Percentiles rank a stretch among this genome's conserved stretches.
These are phyloP conservation scores for Catocala fraxini DNA, from an alignment of 2,888 invertebrate genomes.

Conservation along the genomic window DNA sequence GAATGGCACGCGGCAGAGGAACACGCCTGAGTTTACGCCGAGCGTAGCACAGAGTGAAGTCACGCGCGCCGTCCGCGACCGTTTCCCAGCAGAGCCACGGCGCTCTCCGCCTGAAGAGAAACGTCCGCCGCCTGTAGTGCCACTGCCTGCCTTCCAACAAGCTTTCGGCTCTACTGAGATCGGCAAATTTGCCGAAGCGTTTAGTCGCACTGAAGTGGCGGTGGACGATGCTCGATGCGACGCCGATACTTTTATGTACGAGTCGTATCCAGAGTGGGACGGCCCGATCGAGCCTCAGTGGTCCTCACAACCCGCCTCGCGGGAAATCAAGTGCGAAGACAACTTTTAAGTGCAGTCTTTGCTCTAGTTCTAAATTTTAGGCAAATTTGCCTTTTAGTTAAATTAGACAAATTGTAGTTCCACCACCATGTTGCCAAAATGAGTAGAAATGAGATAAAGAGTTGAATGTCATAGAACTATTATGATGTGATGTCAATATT, in stretches of 20 bases:
- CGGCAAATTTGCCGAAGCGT: slow-evolving; percentile 93
- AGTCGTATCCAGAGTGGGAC: slow-evolving; percentile 81
- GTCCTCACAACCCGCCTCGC: slow-evolving; percentile 72
- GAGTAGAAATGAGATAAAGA: slow-evolving; percentile 70
- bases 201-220: slow-evolving; percentile 87
- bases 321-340: slow-evolving; percentile 84
- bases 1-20: slow-evolving; percentile 56
- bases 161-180: slow-evolving; percentile 95
- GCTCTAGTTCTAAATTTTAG: slow-evolving; percentile 72
- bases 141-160: slow-evolving; percentile 94
- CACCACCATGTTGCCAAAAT: slow-evolving; percentile 87
- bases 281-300: slow-evolving; percentile 74
- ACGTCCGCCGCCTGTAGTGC: slow-evolving; percentile 82
- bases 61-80: slow-evolving; percentile 58
- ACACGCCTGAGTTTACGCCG: slow-evolving; percentile 60
- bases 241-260: slow-evolving; percentile 76
- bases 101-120: slow-evolving; percentile 73
- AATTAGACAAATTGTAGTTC: slow-evolving; percentile 82
- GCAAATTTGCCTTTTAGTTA: slow-evolving; percentile 77
- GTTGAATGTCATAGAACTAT: slow-evolving; percentile 76
- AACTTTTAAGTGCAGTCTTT: slow-evolving; percentile 72
- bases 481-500: slow-evolving; percentile 82
- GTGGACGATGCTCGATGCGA: slow-evolving; percentile 65
- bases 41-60: slow-evolving; percentile 54
- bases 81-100: slow-evolving; percentile 59